Conservation (phyloP, 2,888 invertebrate genomes). For the Myopa testacea region DNA sequence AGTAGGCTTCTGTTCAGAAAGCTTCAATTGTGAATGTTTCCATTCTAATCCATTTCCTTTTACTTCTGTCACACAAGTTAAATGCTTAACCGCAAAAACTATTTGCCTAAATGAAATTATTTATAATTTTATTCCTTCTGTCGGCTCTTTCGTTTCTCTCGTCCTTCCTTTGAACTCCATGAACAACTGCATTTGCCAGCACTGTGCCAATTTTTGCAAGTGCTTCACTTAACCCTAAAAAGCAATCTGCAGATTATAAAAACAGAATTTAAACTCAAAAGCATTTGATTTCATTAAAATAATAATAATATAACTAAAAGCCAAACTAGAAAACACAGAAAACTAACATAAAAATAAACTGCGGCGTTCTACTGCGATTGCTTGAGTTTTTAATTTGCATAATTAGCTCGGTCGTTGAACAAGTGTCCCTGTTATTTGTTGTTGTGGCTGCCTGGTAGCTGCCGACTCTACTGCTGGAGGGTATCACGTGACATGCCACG, state of each 20-base stretch:
- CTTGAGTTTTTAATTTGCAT: slow-evolving; percentile 33
- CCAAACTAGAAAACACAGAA: neutral
- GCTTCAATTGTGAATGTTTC: no score
- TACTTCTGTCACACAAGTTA: neutral
- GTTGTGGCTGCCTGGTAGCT: neutral
- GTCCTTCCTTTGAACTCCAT: neutral
- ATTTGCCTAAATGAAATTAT: neutral
- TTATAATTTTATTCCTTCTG: neutral
- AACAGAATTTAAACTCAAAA: neutral
- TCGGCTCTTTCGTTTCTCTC: neutral
- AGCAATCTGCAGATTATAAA: neutral
- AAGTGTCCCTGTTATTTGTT: neutral
- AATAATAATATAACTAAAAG: neutral
- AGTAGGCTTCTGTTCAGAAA: no score
- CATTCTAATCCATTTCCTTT: neutral
- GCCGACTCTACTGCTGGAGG: neutral
- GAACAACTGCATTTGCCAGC: neutral
- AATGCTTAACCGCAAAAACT: neutral
- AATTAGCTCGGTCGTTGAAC: slow-evolving; percentile 30
- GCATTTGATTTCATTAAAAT: slow-evolving; percentile 4
- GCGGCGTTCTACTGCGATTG: neutral
- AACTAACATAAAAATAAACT: neutral
- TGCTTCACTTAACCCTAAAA: neutral
- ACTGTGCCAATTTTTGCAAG: neutral
- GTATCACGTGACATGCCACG: neutral